Base-by-base conservation (phyloP, 2,888 invertebrate genomes). In the Dynastes grantii region DNA sequence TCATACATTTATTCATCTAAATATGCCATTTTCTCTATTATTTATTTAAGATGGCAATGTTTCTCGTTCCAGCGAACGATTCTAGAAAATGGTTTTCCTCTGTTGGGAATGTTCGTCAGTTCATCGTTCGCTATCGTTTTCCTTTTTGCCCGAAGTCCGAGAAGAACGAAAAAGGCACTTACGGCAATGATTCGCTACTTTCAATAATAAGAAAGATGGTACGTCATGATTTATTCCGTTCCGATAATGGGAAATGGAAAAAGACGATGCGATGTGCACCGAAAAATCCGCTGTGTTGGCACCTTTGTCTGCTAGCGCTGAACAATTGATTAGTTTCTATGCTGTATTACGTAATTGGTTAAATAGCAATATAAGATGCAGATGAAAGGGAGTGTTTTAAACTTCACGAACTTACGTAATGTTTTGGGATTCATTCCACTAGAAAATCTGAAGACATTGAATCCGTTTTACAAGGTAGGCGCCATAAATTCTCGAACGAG, bases 141-240 rank as follows among this genome's bases (percentile, higher is more conserved):
- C 51, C 53, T 53, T 67, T 76, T 55, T 58, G 37, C 58, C n/a
- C 40, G 22, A 9, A 32, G 55, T 65, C 64, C 22, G 29, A 37
- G 49, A 51, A 22, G 51, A 63, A 11, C 13, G 55, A 76, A 76
- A 76, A 76, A 76, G 55, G 65, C 76, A 76, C 76, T 76, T 76
- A 76, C 76, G 37, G 65, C 76, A 76, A 67, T 76, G 76, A 65
- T 76, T 76, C 67, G 49, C 71, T 71, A 55, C 71, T 71, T 71
- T 71, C 71, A 71, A 55, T 71, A 71, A 71, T 71, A 71, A 58
- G 58, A 58, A 71, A 58, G 37, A 67, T 16, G 71, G 55, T 55
- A 73, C 73, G 40, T 58, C 58, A 58, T 58, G 73, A 73, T 73
- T 73, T 73, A 73, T 73, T 73, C 73, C 55, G 45, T 63, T 63